Base-by-base conservation (phyloP, 2,113 vertebrate genomes). In the Pholis gunnellus region DNA sequence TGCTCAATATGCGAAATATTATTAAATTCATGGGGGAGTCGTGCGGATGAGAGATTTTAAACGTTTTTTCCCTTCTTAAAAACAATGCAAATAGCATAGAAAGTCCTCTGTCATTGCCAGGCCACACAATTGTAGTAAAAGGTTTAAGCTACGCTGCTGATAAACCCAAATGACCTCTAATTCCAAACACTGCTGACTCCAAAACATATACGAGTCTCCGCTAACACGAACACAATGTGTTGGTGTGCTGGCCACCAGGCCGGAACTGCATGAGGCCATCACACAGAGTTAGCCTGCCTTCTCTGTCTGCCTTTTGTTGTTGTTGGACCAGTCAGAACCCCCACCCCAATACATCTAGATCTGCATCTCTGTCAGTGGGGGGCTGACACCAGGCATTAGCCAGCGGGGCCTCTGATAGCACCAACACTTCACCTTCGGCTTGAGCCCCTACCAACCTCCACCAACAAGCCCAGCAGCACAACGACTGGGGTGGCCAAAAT, bases 261-360 rank as follows among this genome's bases (percentile, higher is more conserved):
- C 82, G 52, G 70, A 94, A 14, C 94, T 56, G 88, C 91, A 90
- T 92, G 95, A 95, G 68, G 95, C 95, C 94, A 94, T 96, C 95
- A 95, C 84, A 93, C 84, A 84, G 86, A 77, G 92, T 96, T 96
- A 96, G 79, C 46, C 79, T 59, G 70, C 50, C 50, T 67, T 15
- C 74, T 57, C 78, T 72, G 78, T 44, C 61, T 88, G 78, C 82
- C 72, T 88, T 87, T 81, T 91, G 77, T 88, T 88, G 84, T 78
- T 80, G 56, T 29, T 59, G 88, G 88, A 87, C 88, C 84, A 85
- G 93, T 87, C 92, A 93, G 86, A 87, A 84, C 87, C 91, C 88
- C 91, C 82, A 68, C 85, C 87, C 60, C 81, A 90, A 79, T 84
- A 66, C 90, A 87, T 88, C 81, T 83, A 89, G 93, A 95, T 92